These are phyloP conservation scores for Eudorcas thomsonii DNA, from an alignment of 2,113 vertebrate species.

Conservation along the genomic window DNA sequence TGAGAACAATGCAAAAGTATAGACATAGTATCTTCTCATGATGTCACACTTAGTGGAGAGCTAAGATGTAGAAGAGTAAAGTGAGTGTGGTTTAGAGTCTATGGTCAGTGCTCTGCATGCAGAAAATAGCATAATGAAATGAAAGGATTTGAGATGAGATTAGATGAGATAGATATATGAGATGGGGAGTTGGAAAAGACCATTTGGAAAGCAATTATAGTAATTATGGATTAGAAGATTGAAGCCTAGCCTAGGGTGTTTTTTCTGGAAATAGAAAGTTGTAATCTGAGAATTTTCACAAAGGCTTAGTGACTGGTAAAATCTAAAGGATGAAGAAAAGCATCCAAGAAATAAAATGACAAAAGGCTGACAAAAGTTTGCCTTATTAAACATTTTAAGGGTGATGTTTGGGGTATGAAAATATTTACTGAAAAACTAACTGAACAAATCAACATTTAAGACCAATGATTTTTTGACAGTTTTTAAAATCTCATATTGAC, in stretches of 20 bases:
- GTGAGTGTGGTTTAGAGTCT: background rate
- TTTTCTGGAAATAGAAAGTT: constrained; percentile 52
- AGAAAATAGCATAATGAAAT: background rate
- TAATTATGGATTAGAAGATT: constrained; percentile 56
- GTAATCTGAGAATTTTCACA: constrained; percentile 55
- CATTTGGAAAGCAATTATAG: constrained; percentile 46
- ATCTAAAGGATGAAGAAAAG: background rate
- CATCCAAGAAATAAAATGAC: constrained; percentile 6
- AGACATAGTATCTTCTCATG: background rate
- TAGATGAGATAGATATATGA: background rate
- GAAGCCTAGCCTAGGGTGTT: constrained; percentile 12
- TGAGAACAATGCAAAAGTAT: background rate
- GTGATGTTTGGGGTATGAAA: background rate
- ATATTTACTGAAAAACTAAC: constrained; percentile 7
- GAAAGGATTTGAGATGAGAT: background rate
- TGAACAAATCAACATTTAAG: background rate
- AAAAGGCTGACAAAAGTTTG: background rate
- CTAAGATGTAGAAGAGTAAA: background rate
- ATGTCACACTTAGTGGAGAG: background rate
- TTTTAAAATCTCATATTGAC: constrained; percentile 2
- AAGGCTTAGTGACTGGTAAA: constrained; percentile 29
- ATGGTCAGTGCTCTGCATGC: background rate
- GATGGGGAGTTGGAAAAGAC: background rate
- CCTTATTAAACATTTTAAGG: background rate
- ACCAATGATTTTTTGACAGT: background rate